Conservation (phyloP, 2,888 invertebrate genomes). For the Amblyteles armatorius region DNA sequence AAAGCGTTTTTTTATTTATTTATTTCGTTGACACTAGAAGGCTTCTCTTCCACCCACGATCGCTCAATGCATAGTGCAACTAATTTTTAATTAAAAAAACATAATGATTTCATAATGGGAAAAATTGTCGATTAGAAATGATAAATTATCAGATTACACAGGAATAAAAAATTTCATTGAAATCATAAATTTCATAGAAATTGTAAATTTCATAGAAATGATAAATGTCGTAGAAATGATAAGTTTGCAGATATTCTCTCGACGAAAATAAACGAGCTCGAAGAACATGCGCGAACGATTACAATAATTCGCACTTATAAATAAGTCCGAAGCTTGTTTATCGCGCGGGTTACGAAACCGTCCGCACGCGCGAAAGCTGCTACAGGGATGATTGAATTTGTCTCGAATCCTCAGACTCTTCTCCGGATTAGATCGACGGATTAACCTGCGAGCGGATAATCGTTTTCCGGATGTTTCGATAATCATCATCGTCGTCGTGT, state of each 20-base stretch:
- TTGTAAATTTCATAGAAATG: neutral
- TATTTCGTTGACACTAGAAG: slow-evolving; percentile 26
- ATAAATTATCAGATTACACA: neutral
- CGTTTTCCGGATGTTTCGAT: neutral
- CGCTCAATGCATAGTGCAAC: neutral
- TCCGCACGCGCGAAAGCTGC: neutral
- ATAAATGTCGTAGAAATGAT: neutral
- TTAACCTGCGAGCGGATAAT: neutral
- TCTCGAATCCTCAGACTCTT: neutral
- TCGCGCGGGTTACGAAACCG: neutral
- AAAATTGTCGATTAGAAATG: neutral
- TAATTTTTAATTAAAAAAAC: neutral
- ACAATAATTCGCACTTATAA: neutral
- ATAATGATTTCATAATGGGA: neutral
- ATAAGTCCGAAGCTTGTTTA: neutral
- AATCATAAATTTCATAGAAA: too few relatives aligned
- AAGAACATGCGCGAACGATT: neutral
- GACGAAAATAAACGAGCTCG: neutral
- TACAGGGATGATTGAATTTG: neutral
- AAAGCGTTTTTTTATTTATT: slow-evolving; percentile 46
- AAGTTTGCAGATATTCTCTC: too few relatives aligned
- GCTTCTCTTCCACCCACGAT: neutral
- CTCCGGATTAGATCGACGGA: slow-evolving; percentile 8
- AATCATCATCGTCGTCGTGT: neutral
- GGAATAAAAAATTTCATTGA: neutral